phyloP scores from a whole-genome alignment of 2,888 invertebrate species.

The Dione juno region DNA sequence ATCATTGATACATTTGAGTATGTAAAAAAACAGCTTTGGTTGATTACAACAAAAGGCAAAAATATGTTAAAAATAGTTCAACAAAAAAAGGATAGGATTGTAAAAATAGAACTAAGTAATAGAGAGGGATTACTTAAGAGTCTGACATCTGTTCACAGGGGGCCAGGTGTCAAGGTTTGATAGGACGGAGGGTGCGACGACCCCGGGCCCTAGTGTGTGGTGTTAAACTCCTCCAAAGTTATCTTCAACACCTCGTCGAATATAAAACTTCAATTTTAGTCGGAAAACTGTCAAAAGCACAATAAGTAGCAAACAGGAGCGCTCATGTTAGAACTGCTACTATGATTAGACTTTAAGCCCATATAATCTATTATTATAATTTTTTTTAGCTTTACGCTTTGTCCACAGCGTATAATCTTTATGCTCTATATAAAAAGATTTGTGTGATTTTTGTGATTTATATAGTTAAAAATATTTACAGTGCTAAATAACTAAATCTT shows the following conservation, averaged over 20 bases:
- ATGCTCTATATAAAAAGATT: too few species aligned
- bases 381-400: too few species aligned
- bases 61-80: conserved; percentile 17
- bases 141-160: conserved; percentile 72
- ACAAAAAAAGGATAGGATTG: conserved; percentile 37
- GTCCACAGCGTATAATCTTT: too few species aligned
- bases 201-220: conserved; percentile 68
- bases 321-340: too few species aligned
- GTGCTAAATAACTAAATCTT: too few species aligned
- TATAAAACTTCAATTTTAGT: conserved; percentile 28
- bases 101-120: conserved; percentile 42
- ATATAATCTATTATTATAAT: too few species aligned
- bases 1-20: neutral
- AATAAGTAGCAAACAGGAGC: neutral
- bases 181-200: conserved; percentile 77
- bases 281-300: neutral
- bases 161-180: conserved; percentile 76
- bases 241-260: conserved; percentile 52
- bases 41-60: neutral
- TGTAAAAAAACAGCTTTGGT: neutral
- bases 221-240: conserved; percentile 50
- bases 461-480: too few species aligned
- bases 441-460: too few species aligned
- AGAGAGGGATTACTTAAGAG: conserved; percentile 57
- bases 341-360: too few species aligned